phyloP scores from a whole-genome alignment of 1,140 invertebrate genomes.

The Pseudobourletiella spinata region DNA sequence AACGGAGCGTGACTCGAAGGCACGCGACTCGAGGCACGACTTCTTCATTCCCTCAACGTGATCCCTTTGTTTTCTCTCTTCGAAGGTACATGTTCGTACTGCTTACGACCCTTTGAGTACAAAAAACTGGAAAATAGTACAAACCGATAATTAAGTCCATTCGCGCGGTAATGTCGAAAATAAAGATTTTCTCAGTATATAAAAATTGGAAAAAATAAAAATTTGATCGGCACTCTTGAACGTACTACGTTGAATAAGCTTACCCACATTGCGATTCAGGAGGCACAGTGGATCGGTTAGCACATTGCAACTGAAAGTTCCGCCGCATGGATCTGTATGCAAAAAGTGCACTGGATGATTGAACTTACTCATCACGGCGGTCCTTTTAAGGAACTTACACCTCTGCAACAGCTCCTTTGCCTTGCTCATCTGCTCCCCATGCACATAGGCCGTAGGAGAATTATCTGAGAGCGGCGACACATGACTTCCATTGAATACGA shows the following conservation, averaged over 20 bases:
- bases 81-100: neutral
- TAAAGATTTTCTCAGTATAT: neutral
- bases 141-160: neutral
- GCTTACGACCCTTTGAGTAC: neutral
- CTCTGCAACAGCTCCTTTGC: too few relatives aligned
- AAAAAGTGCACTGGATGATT: neutral
- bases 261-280: too few relatives aligned
- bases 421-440: too few relatives aligned
- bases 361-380: neutral
- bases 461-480: neutral
- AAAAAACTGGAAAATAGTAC: too few relatives aligned
- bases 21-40: conserved; percentile 20
- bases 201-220: neutral
- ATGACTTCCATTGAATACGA: too few relatives aligned
- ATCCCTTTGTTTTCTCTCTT: conserved; percentile 2
- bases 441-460: neutral
- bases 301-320: too few relatives aligned
- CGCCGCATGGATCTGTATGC: too few relatives aligned
- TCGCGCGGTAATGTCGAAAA: neutral
- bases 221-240: too few relatives aligned
- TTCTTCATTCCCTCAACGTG: neutral
- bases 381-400: neutral
- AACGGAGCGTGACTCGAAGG: conserved; percentile 19
- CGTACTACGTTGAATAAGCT: too few relatives aligned
- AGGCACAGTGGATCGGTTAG: too few relatives aligned